These are phyloP conservation scores for Drosophila suboccidentalis DNA, from an alignment of 2,888 invertebrate genomes.

Conservation along the genomic window DNA sequence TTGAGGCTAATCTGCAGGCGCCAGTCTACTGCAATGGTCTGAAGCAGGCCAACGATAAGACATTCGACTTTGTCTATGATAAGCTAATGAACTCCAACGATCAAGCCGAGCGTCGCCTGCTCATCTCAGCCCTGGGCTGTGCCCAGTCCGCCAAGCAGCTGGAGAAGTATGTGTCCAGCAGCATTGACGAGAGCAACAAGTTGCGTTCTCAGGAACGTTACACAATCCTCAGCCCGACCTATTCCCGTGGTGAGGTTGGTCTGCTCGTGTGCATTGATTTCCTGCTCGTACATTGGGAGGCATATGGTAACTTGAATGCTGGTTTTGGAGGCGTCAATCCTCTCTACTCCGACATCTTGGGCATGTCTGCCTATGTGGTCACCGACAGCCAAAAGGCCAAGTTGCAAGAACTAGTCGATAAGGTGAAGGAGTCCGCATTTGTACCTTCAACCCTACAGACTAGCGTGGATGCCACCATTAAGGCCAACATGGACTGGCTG, in stretches of 20 bases:
- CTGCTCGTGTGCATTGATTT: slow-evolving; percentile 87
- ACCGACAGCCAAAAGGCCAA: slow-evolving; percentile 70
- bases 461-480: slow-evolving; percentile 57
- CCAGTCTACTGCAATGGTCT: slow-evolving; percentile 85
- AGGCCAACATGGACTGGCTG: slow-evolving; percentile 78
- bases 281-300: slow-evolving; percentile 84
- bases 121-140: slow-evolving; percentile 89
- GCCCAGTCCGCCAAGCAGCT: slow-evolving; percentile 87
- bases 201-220: slow-evolving; percentile 77
- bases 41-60: slow-evolving; percentile 84
- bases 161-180: slow-evolving; percentile 85
- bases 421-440: slow-evolving; percentile 63
- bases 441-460: slow-evolving; percentile 60
- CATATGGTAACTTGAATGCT: slow-evolving; percentile 70
- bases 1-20: slow-evolving; percentile 83
- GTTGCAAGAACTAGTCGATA: slow-evolving; percentile 66
- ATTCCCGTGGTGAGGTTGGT: slow-evolving; percentile 84
- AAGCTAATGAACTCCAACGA: slow-evolving; percentile 87
- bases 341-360: slow-evolving; percentile 70
- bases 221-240: slow-evolving; percentile 75
- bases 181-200: slow-evolving; percentile 64
- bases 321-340: slow-evolving; percentile 78
- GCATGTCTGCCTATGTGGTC: slow-evolving; percentile 77
- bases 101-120: slow-evolving; percentile 87
- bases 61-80: slow-evolving; percentile 89